Base-by-base conservation (phyloP, 2,888 invertebrate species). In the Sclerodermus sp. region DNA sequence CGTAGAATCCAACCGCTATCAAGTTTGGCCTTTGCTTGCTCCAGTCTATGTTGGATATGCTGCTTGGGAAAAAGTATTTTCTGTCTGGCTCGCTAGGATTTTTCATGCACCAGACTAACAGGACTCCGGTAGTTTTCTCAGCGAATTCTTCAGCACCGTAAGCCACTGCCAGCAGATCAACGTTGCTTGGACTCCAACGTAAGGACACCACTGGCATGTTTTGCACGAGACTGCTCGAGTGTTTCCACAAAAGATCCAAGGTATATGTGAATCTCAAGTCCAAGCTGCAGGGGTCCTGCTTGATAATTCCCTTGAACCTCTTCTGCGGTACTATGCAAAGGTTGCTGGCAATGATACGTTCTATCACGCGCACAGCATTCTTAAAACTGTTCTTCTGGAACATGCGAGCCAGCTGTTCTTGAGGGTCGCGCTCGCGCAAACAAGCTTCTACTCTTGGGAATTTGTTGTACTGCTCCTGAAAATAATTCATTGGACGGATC, bases 31-130 rank as follows among this genome's bases (percentile, higher is more conserved):
- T 83, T 37, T 77, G 79, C 1, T 78, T 80, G 0, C 90, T 89
- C 79, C 93, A 93, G 37, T 85, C 82, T 0, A 91, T 75, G 0
- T 86, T 82, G 0, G 89, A 87, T 0, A 91, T 83, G 0, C 89
- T 84, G 41, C 82, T 79, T 0, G 80, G 69, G 66, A 89, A 90
- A 2, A 76, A 64, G 65, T 87, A 90, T 5, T 81, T 69, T 53
- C 89, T 81, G 72, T 91, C 91, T 0, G 91, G 91, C 67, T 87
- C 85, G 12, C 84, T 83, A 0, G 91, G 91, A 74, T 91, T 92
- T 76, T 93, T 82, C 1, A 74, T 68, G 32, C 87, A 89, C 93
- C 93, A 93, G 49, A 91, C 76, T 60, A 87, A 83, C 1, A 92
- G 82, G 32, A 87, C 34, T 8, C 13, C 13, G 12, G 12, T 34